Percentiles rank a stretch among this genome's conserved stretches.
These are phyloP conservation scores for Sussaba pulchella DNA, from an alignment of 2,888 invertebrate genomes.

Conservation along the genomic window DNA sequence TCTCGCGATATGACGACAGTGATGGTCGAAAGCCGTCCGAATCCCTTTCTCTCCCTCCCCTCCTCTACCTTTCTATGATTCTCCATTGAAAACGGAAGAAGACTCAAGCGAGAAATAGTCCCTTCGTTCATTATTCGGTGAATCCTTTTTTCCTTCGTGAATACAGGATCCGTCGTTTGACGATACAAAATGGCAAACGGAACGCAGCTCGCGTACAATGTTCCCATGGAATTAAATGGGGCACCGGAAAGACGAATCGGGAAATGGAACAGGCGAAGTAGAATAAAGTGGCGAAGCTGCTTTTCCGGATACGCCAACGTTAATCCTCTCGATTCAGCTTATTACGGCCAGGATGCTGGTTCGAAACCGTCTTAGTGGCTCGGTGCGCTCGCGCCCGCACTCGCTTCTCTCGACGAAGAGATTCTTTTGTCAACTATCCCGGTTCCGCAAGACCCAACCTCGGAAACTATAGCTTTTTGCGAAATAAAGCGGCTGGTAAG, in stretches of 20 bases:
- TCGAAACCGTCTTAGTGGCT: conserved; percentile 20
- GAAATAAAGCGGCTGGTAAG: conserved; percentile 40
- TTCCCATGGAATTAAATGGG: no score
- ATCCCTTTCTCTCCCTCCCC: neutral
- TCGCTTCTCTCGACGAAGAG: conserved; percentile 4
- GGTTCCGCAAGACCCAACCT: conserved; percentile 25
- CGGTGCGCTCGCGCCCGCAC: neutral
- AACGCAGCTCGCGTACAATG: no score
- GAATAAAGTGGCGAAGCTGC: conserved; percentile 11
- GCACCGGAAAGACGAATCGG: neutral
- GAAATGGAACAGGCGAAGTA: neutral
- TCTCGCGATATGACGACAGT: conserved; percentile 7
- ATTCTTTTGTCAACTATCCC: conserved; percentile 47
- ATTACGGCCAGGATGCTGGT: conserved; percentile 29
- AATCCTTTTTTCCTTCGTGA: conserved; percentile 36
- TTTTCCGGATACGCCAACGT: conserved; percentile 37
- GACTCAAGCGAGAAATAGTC: conserved; percentile 13
- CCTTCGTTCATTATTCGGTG: conserved; percentile 3
- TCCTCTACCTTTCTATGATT: conserved; percentile 31
- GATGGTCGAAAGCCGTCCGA: neutral
- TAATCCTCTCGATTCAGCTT: conserved; percentile 45
- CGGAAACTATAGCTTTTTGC: conserved; percentile 15
- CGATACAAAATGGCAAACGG: no score
- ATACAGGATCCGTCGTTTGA: conserved; percentile 12
- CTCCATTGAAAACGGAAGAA: conserved; percentile 17